phyloP scores from a whole-genome alignment of 2,797 vertebrate genomes.

The Xenops minutus region DNA sequence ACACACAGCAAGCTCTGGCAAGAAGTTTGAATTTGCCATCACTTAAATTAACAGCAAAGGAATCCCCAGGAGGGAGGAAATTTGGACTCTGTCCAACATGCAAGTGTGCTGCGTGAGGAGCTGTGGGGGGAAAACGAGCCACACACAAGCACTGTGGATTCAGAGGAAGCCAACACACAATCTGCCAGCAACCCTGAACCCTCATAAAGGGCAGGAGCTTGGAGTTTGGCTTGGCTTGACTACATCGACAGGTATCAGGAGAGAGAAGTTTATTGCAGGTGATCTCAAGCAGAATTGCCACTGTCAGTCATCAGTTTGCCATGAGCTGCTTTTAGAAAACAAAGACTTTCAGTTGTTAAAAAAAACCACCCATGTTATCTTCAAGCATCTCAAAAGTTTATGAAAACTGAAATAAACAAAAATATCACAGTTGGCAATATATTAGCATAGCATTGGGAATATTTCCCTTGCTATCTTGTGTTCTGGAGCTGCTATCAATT shows the following conservation, averaged over 20 bases:
- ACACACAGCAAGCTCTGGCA: slow-evolving; percentile 67
- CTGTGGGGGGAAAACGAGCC: not conserved
- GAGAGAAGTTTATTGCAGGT: not conserved
- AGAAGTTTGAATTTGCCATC: slow-evolving; percentile 59
- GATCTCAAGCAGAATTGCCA: not conserved
- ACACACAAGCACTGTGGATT: slow-evolving; percentile 5
- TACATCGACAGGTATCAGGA: fast-evolving
- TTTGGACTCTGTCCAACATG: slow-evolving; percentile 38
- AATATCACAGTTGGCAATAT: not conserved
- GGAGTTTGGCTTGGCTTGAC: not conserved
- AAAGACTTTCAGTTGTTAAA: not conserved
- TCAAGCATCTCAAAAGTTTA: not conserved
- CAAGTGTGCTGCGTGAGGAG: slow-evolving; percentile 22
- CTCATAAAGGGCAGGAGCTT: not conserved
- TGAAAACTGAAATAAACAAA: not conserved
- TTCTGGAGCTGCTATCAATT: not conserved
- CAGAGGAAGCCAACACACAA: not conserved
- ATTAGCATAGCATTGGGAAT: not conserved
- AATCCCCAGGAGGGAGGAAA: slow-evolving; percentile 63
- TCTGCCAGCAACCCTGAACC: not conserved
- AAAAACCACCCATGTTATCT: not conserved
- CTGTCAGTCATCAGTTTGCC: not conserved
- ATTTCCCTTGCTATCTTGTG: not conserved
- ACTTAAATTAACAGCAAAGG: slow-evolving; percentile 63
- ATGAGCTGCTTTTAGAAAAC: not conserved